Base-by-base conservation (phyloP, 2,797 vertebrate genomes). In the Eremophila alpestris region DNA sequence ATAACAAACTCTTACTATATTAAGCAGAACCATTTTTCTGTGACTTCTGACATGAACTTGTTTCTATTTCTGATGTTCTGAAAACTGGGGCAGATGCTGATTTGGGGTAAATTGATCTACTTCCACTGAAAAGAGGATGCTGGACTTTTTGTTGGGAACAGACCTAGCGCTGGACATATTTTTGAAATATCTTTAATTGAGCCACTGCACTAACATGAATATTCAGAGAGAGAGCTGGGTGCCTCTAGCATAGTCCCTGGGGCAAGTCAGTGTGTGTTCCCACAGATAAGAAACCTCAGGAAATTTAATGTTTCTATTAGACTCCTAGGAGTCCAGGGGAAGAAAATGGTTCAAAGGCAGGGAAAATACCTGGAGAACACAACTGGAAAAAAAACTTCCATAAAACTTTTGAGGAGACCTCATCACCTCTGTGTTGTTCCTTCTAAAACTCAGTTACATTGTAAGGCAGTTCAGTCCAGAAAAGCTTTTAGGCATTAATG, bases 21-120 rank as follows among this genome's bases (percentile, higher is more conserved):
- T 93, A 92, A 92, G 88, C 68, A 79, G 36, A 87, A 56, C 54
- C 21, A 41, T 87, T 94, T 94, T 94, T 87, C 54, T 68, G n/a
- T 67, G 64, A 74, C 67, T 88, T 91, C 49, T 90, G 67, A 84
- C 77, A 22, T 81, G 90, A 94, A 95, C 85, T 90, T 32, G 0
- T 94, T 97, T 96, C 91, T 94, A 90, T 96, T 96, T 83, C 77
- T 76, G 89, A 82, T 96, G 67, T 58, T 85, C 63, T 60, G 41
- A 76, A 95, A 96, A 96, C 77, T 93, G 93, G 93, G 87, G 77
- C 95, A 94, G 56, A n/a, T 94, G 40, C 70, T 0, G 2, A 77
- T 90, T 90, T 87, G 71, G 67, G 77, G 85, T 93, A 90, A 64
- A 86, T 79, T 63, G 74, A 54, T 79, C 70, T 68, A 69, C 52